These are phyloP conservation scores for Parnassius glacialis DNA, from an alignment of 2,888 invertebrate genomes.

Conservation along the genomic window DNA sequence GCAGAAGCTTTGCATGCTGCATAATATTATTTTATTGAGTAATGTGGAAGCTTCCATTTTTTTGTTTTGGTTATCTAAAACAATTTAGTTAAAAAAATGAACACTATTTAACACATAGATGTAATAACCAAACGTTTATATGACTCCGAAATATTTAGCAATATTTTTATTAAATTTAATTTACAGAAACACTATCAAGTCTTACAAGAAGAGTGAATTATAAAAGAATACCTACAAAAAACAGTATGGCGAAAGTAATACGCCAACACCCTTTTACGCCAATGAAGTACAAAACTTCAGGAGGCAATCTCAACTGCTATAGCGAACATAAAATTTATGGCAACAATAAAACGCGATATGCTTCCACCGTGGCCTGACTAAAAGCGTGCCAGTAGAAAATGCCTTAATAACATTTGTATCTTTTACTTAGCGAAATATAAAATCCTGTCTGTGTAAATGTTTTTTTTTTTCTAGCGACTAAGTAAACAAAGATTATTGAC, in stretches of 20 bases:
- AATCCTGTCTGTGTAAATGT: slow-evolving; percentile 1
- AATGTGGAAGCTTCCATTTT: no score
- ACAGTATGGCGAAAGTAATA: slow-evolving; percentile 35
- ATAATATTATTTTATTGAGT: no score
- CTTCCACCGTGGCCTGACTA: slow-evolving; percentile 52
- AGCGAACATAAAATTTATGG: slow-evolving; percentile 67
- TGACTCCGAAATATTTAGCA: no score
- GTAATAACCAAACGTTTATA: no score
- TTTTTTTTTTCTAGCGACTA: no score
- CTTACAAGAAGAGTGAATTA: slow-evolving; percentile 2
- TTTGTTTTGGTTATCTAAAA: no score
- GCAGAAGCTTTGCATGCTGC: no score
- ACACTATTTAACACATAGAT: no score
- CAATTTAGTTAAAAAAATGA: no score
- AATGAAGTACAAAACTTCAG: slow-evolving; percentile 70
- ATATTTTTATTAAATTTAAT: no score
- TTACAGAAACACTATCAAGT: no score
- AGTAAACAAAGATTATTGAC: no score
- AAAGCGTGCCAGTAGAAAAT: slow-evolving; percentile 46
- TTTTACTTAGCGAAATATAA: slow-evolving; percentile 22
- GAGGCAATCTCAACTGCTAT: slow-evolving; percentile 69
- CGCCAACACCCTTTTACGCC: slow-evolving; percentile 40
- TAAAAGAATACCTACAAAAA: slow-evolving; percentile 6
- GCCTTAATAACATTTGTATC: slow-evolving; percentile 32
- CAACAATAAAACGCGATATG: slow-evolving; percentile 75